These are phyloP conservation scores for Hedychridium roseum DNA, from an alignment of 2,888 invertebrate genomes.

Conservation along the genomic window DNA sequence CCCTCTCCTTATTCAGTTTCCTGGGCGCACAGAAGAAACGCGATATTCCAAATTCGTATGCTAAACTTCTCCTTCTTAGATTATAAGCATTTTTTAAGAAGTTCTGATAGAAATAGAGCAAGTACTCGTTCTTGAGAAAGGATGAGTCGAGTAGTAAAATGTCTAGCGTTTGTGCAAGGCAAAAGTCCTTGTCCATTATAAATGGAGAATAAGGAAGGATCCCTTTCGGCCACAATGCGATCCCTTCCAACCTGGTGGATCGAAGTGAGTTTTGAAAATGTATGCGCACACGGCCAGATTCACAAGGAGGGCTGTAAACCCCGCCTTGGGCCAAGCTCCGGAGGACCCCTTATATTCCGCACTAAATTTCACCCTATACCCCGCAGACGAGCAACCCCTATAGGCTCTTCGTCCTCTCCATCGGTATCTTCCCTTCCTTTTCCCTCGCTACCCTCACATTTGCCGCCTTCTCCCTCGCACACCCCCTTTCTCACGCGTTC, in stretches of 20 bases:
- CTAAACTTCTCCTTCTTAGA: too few relatives aligned
- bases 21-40: too few relatives aligned
- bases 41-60: too few relatives aligned
- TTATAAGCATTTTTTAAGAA: too few relatives aligned
- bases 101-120: too few relatives aligned
- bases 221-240: constrained; percentile 37
- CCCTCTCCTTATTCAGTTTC: too few relatives aligned
- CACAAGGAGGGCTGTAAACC: constrained; percentile 63
- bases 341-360: constrained; percentile 48
- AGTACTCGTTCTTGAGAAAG: too few relatives aligned
- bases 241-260: constrained; percentile 43
- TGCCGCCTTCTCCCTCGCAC: constrained; percentile 14
- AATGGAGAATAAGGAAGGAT: background rate
- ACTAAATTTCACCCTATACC: constrained; percentile 52
- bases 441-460: constrained; percentile 14
- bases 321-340: constrained; percentile 59
- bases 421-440: constrained; percentile 5
- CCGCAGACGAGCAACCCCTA: constrained; percentile 23
- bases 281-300: constrained; percentile 63
- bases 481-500: constrained; percentile 11
- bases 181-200: background rate
- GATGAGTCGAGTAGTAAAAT: constrained; percentile 18
- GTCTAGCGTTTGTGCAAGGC: background rate
- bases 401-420: constrained; percentile 11
- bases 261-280: constrained; percentile 53